A percentile compares a stretch with the other conserved stretches of the same genome.
phyloP scores from a whole-genome alignment of 2,797 vertebrate species.

The Dendrocincla tyrannina region DNA sequence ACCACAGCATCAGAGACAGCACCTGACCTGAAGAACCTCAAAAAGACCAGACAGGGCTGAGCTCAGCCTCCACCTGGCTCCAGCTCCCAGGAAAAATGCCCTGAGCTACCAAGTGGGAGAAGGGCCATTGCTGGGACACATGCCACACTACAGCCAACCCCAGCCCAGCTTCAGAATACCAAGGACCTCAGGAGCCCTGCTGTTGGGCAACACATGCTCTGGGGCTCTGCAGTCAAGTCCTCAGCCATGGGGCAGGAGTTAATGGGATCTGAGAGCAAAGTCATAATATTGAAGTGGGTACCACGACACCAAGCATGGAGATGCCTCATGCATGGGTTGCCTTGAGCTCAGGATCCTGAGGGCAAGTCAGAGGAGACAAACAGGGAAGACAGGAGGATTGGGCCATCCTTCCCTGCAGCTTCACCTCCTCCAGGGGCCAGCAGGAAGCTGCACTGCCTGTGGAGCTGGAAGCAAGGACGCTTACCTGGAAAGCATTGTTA shows the following conservation, averaged over 20 bases:
- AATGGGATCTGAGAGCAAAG: neutral
- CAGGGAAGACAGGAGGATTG: neutral
- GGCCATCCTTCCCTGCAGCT: neutral
- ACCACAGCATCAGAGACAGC: neutral
- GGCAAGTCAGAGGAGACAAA: conserved; percentile 12
- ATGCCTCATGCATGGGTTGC: neutral
- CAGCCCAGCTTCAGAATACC: neutral
- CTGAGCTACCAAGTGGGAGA: neutral
- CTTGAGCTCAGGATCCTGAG: neutral
- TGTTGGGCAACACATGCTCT: neutral
- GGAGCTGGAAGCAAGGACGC: neutral
- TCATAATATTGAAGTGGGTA: neutral
- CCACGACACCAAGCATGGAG: accelerated
- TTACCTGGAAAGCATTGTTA: conserved; percentile 98
- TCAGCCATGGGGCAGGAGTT: neutral
- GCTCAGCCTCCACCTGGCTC: neutral
- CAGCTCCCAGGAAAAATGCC: neutral
- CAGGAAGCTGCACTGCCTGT: neutral
- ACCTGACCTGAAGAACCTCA: neutral
- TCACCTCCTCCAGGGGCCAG: neutral
- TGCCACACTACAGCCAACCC: neutral
- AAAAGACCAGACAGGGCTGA: neutral
- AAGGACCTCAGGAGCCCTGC: neutral
- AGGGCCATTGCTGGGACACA: accelerated
- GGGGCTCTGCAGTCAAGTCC: neutral